Evolutionary conservation across 2,888 invertebrate genomes (phyloP).

Genomic region (Dendrolimus houi): DNA sequence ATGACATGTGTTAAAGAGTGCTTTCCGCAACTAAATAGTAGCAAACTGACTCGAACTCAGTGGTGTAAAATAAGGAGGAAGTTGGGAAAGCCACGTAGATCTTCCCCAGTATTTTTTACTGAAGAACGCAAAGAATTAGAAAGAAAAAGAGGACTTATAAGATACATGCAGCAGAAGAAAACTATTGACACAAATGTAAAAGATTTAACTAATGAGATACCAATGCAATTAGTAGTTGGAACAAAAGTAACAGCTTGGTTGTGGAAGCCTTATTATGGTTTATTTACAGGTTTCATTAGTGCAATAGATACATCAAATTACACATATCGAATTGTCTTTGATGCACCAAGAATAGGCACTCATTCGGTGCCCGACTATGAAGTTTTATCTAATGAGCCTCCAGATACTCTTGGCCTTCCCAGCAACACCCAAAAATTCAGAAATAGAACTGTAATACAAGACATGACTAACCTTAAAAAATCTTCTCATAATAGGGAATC

Average conservation of each 20-base stretch:
- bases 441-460: constrained; percentile 79
- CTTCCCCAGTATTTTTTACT: constrained; percentile 95
- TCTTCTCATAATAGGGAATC: constrained; percentile 76
- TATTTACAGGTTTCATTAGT: constrained; percentile 95
- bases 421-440: constrained; percentile 89
- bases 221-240: constrained; percentile 94
- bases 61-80: constrained; percentile 97
- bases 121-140: constrained; percentile 96
- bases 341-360: constrained; percentile 92
- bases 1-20: constrained; percentile 94
- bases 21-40: constrained; percentile 93
- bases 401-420: constrained; percentile 91
- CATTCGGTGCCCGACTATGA: constrained; percentile 98
- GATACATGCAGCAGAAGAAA: constrained; percentile 95
- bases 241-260: constrained; percentile 95
- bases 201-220: constrained; percentile 96
- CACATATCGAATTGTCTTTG: constrained; percentile 96
- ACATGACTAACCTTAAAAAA: constrained; percentile 66
- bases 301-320: constrained; percentile 96
- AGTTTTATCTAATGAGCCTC: constrained; percentile 94
- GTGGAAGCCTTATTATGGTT: constrained; percentile 94
- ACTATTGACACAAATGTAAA: constrained; percentile 86
- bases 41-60: constrained; percentile 89
- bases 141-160: constrained; percentile 92
- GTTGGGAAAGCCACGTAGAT: constrained; percentile 98